These are phyloP conservation scores for Cyprinodon variegatus DNA, from an alignment of 2,113 vertebrate genomes.

Conservation along the genomic window DNA sequence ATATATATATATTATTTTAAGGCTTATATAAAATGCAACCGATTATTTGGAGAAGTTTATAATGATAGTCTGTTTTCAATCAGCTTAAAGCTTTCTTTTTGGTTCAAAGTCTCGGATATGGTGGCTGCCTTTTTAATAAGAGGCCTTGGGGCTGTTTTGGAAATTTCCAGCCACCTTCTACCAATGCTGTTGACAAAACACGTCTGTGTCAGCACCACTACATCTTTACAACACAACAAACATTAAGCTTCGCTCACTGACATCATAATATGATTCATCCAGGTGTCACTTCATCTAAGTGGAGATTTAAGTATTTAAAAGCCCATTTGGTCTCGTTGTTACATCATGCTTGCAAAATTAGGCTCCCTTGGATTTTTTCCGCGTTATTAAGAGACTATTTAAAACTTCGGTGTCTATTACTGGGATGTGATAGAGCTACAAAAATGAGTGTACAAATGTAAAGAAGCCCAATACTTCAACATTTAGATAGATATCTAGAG, in stretches of 20 bases:
- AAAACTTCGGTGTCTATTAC: neutral
- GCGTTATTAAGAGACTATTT: too few species aligned
- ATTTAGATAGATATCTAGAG: too few species aligned
- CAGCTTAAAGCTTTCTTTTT: constrained; percentile 18
- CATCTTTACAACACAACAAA: constrained; percentile 51
- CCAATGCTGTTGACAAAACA: constrained; percentile 70
- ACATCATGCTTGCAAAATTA: constrained; percentile 5
- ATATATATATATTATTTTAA: too few species aligned
- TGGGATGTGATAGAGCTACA: neutral
- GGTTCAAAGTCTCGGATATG: constrained; percentile 47
- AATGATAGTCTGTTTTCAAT: constrained; percentile 28
- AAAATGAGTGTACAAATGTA: too few species aligned
- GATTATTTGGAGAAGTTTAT: neutral
- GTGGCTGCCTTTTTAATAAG: constrained; percentile 29
- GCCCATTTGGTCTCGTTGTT: constrained; percentile 1
- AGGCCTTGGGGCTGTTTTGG: constrained; percentile 46
- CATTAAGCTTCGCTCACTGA: constrained; percentile 53
- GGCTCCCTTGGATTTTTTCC: neutral
- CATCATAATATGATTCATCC: constrained; percentile 20
- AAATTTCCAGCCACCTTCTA: constrained; percentile 72
- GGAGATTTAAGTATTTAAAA: constrained; percentile 6
- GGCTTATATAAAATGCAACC: neutral
- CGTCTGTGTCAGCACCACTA: constrained; percentile 37
- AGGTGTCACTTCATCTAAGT: constrained; percentile 34
- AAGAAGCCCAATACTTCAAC: too few species aligned